These are phyloP conservation scores for Campoplex capitator DNA, from an alignment of 2,888 invertebrate genomes.

Conservation along the genomic window DNA sequence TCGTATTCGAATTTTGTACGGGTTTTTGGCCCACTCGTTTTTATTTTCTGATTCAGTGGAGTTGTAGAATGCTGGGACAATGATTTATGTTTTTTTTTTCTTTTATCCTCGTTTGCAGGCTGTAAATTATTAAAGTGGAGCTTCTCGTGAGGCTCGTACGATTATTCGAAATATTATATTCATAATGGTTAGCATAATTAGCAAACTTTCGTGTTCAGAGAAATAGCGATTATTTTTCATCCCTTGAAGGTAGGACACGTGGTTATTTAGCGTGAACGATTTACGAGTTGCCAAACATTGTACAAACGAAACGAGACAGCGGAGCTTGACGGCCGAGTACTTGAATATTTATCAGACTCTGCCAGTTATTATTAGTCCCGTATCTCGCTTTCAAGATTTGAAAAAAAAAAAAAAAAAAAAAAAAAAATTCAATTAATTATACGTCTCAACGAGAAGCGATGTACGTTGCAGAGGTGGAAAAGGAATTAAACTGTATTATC, in stretches of 20 bases:
- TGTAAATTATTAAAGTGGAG: background rate
- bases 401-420: too few species aligned
- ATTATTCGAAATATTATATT: constrained; percentile 1
- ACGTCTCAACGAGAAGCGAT: constrained; percentile 20
- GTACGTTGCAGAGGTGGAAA: constrained; percentile 2
- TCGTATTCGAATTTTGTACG: background rate
- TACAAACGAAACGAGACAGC: constrained; percentile 32
- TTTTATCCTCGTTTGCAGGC: background rate
- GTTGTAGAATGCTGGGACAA: background rate
- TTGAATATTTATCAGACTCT: constrained; percentile 51
- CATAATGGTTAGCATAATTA: background rate
- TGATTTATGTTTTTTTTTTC: background rate
- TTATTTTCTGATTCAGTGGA: background rate
- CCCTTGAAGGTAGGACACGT: background rate
- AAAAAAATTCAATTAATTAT: constrained; percentile 35
- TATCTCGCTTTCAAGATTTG: background rate
- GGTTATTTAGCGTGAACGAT: constrained; percentile 30
- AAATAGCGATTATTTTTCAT: constrained; percentile 2
- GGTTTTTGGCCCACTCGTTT: background rate
- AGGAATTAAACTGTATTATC: constrained; percentile 53
- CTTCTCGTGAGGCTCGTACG: background rate
- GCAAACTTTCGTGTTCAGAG: background rate
- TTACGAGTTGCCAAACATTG: constrained; percentile 55
- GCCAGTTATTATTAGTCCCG: background rate
- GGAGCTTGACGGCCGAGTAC: constrained; percentile 13